A percentile compares a stretch with the other conserved stretches of the same genome.
Evolutionary conservation across 2,113 vertebrate genomes (phyloP).

Genomic region (Octodon degus): DNA sequence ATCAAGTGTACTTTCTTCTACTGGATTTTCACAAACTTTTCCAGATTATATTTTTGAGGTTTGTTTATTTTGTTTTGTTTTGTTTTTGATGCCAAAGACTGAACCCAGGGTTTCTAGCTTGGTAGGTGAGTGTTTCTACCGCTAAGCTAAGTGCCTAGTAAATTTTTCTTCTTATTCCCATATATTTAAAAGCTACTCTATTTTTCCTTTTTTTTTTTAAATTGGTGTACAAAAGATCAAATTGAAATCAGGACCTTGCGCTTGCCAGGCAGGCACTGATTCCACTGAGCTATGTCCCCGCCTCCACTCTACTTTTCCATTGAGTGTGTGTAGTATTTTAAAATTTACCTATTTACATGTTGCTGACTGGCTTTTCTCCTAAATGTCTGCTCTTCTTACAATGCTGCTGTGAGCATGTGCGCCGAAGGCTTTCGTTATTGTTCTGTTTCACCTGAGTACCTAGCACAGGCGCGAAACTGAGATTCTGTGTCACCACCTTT

Average conservation of each 20-base stretch:
- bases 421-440: neutral
- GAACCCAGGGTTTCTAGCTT: no score
- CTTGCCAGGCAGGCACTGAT: no score
- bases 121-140: no score
- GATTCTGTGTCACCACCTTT: conserved; percentile 5
- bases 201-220: neutral
- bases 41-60: neutral
- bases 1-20: neutral
- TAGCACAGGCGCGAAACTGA: neutral
- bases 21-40: conserved; percentile 16
- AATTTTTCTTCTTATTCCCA: neutral
- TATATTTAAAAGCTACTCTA: neutral
- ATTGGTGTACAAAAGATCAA: no score
- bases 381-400: neutral
- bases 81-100: no score
- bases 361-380: neutral
- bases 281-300: no score
- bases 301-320: neutral
- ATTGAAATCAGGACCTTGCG: no score
- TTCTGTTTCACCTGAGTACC: neutral
- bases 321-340: neutral
- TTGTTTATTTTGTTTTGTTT: no score
- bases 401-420: neutral
- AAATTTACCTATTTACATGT: neutral
- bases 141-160: no score